Base-by-base conservation (phyloP, 2,888 invertebrate genomes). In the Boloria selene region DNA sequence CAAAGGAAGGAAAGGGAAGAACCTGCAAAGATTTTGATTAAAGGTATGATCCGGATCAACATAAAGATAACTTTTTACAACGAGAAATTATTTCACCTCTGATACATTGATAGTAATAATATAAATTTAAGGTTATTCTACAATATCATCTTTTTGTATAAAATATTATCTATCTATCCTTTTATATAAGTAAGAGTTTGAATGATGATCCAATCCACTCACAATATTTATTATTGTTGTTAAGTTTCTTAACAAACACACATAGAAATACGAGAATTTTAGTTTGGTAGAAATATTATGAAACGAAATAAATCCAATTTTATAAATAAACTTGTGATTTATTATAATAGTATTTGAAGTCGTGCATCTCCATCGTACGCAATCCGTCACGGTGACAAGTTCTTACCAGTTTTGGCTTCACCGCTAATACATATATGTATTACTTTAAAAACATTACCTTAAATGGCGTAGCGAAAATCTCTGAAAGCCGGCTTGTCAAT, bases 401-500 rank as follows among this genome's bases (percentile, higher is more conserved):
- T 56, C 51, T 56, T 31, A 47, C 60, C 68, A 52, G 17, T 59
- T 67, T 42, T 56, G 69, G 60, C 5, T 31, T 17, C 26, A 44
- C 18, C 60, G 50, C 67, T 65, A 61, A 61, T 64, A 64, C 61
- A 62, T 69, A 61, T 55, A 69, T 67, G 61, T 65, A 65, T 55
- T 42, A 26, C 56, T 45, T 51, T 51, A 56, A 64, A 59, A 58
- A 51, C 44, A 17, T 51, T 51, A 64, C 56, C 65, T 22, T 64
- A 61, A 61, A 64, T 49, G 64, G 64, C 51, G 45, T 50, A 53
- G 55, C 54, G 59, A 61, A 65, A 64, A 56, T 56, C 58, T 65
- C 70, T 64, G 61, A 63, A 50, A 66, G 58, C 58, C 59, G 64
- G 47, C 47, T 67, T 63, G 73, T 69, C 71, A 69, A 70, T 65